Percentiles rank a stretch among this genome's conserved stretches.
Evolutionary conservation across 64 coral and sea anemone genomes (phyloP).

Genomic region (Anthopleura sola): DNA sequence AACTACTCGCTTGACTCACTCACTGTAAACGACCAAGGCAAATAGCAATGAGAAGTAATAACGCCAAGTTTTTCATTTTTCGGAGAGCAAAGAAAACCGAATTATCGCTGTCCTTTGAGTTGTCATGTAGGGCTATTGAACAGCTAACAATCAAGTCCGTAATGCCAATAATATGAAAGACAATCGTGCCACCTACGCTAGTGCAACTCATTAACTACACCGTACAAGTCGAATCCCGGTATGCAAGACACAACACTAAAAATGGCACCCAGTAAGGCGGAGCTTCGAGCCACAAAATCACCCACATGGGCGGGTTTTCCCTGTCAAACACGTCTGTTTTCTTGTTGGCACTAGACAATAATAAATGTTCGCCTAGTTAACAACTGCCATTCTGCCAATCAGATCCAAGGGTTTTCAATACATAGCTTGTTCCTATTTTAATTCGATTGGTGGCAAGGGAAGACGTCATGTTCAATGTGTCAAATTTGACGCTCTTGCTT

Average conservation of each 20-base stretch:
- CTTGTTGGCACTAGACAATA: constrained; percentile 99
- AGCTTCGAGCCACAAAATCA: constrained; percentile 83
- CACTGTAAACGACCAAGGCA: not conserved
- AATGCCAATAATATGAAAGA: constrained; percentile 82
- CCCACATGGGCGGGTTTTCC: constrained; percentile 92
- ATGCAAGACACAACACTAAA: constrained; percentile 85
- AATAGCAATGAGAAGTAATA: not conserved
- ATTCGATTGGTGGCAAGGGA: constrained; percentile 95
- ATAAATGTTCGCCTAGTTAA: constrained; percentile 99
- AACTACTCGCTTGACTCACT: not conserved
- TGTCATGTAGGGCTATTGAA: constrained; percentile 91
- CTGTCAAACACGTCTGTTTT: constrained; percentile 98
- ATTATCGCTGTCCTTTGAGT: constrained; percentile 81
- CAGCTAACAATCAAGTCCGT: constrained; percentile 73
- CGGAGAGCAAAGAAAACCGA: constrained; percentile 69
- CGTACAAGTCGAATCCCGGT: constrained; percentile 67
- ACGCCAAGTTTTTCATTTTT: not conserved
- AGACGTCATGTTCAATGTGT: constrained; percentile 92
- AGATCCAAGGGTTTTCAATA: constrained; percentile 90
- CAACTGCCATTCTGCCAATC: constrained; percentile 97
- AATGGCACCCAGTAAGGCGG: constrained; percentile 89
- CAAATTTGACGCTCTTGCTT: constrained; percentile 91
- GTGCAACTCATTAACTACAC: constrained; percentile 74
- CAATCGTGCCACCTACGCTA: constrained; percentile 65
- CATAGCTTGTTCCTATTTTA: constrained; percentile 98